phyloP scores from a whole-genome alignment of 2,888 invertebrate genomes.

The Drosophila anomelani region DNA sequence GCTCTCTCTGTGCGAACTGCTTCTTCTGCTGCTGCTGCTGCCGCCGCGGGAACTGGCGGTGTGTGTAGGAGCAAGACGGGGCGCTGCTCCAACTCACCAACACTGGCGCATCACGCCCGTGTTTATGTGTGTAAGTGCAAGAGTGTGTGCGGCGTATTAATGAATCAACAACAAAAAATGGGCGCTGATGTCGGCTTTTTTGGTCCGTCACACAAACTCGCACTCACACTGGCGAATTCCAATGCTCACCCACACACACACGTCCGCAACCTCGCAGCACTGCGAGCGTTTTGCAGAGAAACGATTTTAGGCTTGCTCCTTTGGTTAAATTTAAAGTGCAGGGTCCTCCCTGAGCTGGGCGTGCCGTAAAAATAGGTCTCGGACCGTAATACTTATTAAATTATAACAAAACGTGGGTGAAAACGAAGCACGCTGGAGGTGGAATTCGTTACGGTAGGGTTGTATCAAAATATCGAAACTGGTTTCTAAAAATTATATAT shows the following conservation, averaged over 20 bases:
- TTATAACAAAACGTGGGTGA: constrained; percentile 42
- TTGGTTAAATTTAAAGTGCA: background rate
- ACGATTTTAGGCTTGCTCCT: background rate
- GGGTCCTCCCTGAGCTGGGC: background rate
- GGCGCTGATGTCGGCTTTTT: constrained; percentile 82
- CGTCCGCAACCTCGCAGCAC: constrained; percentile 15
- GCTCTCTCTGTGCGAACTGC: constrained; percentile 71
- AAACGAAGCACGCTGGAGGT: constrained; percentile 20
- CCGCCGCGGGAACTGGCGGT: constrained; percentile 29
- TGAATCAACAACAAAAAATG: constrained; percentile 82
- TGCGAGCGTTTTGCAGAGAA: constrained; percentile 3
- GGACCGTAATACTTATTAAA: constrained; percentile 38
- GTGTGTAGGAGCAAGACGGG: constrained; percentile 59
- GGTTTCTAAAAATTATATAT: no score
- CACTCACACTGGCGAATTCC: constrained; percentile 65
- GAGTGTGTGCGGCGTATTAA: constrained; percentile 56
- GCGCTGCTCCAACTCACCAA: constrained; percentile 69
- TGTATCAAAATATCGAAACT: no score
- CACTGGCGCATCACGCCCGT: constrained; percentile 51
- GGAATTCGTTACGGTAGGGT: background rate
- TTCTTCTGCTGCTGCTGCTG: constrained; percentile 67
- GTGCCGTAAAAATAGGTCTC: constrained; percentile 22
- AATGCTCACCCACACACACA: constrained; percentile 55
- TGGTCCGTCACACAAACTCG: constrained; percentile 66
- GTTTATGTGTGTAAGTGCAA: constrained; percentile 17